Evolutionary conservation across 2,888 invertebrate genomes (phyloP).

Genomic region (Blera fallax): DNA sequence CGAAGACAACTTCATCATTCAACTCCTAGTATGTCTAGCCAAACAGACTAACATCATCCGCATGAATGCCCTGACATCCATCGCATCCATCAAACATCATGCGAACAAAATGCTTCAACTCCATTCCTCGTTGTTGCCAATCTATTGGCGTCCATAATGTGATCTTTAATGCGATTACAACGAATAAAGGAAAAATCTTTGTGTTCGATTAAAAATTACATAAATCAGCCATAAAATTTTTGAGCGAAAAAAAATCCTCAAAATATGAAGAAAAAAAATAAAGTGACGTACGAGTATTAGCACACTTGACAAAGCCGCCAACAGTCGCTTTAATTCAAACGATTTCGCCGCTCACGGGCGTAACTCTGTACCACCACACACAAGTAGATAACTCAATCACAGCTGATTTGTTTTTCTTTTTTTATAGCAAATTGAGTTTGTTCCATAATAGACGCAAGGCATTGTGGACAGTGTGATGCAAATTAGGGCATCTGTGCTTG

Average conservation of each 20-base stretch:
- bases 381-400: constrained; percentile 14
- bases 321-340: not conserved
- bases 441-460: constrained; percentile 42
- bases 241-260: not conserved
- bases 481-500: constrained; percentile 28
- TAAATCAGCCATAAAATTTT: constrained; percentile 56
- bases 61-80: constrained; percentile 4
- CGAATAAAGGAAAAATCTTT: constrained; percentile 1
- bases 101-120: not conserved
- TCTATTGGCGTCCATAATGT: constrained; percentile 43
- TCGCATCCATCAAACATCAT: constrained; percentile 10
- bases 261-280: not conserved
- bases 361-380: not conserved
- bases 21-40: not conserved
- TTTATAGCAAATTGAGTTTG: constrained; percentile 39
- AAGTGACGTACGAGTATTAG: constrained; percentile 11
- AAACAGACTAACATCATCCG: constrained; percentile 25
- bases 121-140: constrained; percentile 5
- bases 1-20: not conserved
- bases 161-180: constrained; percentile 38
- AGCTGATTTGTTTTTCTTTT: not conserved
- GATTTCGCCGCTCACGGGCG: constrained; percentile 1
- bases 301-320: constrained; percentile 56
- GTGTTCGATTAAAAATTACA: constrained; percentile 50
- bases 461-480: constrained; percentile 42